Evolutionary conservation across 2,888 invertebrate genomes (phyloP).

Genomic region (Erebia epiphron): DNA sequence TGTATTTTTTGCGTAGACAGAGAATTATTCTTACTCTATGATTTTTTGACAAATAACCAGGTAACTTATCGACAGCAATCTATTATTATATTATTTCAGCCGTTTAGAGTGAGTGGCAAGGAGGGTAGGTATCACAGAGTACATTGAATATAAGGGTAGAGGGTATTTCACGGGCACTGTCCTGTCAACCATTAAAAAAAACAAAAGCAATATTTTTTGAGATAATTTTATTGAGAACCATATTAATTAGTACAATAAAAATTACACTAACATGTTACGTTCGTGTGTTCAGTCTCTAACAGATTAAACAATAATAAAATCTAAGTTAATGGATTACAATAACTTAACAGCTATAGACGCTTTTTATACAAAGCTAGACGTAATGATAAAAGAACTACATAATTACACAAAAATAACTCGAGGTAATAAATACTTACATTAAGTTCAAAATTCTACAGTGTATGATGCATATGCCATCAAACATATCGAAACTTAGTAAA

Average conservation of each 20-base stretch:
- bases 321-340: slow-evolving; percentile 13
- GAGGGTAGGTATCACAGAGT: too few species aligned
- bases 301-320: slow-evolving; percentile 43
- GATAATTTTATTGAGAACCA: slow-evolving; percentile 74
- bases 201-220: slow-evolving; percentile 34
- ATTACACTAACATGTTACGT: slow-evolving; percentile 60
- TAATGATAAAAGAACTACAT: neutral
- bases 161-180: too few species aligned
- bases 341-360: slow-evolving; percentile 15
- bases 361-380: slow-evolving; percentile 17
- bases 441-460: neutral
- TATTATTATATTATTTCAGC: too few species aligned
- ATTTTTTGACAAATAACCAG: too few species aligned
- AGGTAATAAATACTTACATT: neutral
- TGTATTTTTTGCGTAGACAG: too few species aligned
- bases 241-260: slow-evolving; percentile 63
- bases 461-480: too few species aligned
- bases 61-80: too few species aligned
- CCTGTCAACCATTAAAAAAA: slow-evolving; percentile 10
- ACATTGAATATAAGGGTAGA: too few species aligned
- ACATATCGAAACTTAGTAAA: too few species aligned
- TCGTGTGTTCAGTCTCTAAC: slow-evolving; percentile 76
- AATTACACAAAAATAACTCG: neutral
- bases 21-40: too few species aligned
- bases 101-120: too few species aligned